These are phyloP conservation scores for Eulithis testata DNA, from an alignment of 2,888 invertebrate genomes.

Conservation along the genomic window DNA sequence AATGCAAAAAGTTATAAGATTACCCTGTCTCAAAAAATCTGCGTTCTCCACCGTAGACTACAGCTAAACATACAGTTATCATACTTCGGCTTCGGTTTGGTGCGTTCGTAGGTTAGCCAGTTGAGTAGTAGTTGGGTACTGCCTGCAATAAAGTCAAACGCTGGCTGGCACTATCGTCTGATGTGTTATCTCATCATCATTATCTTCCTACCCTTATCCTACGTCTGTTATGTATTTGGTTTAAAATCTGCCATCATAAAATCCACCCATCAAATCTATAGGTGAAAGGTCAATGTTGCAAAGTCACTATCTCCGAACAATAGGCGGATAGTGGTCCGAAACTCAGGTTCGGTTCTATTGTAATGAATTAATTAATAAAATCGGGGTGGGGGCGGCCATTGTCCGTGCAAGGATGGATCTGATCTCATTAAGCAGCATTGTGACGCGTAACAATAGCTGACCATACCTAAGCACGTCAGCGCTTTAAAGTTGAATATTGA, in stretches of 20 bases:
- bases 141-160: no score
- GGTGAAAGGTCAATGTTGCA: slow-evolving; percentile 60
- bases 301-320: slow-evolving; percentile 75
- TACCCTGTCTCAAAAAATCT: no score
- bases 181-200: no score
- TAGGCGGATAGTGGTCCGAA: slow-evolving; percentile 72
- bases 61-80: no score
- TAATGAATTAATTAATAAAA: slow-evolving; percentile 84
- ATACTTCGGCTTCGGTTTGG: no score
- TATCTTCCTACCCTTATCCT: no score
- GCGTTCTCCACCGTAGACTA: no score
- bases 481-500: slow-evolving; percentile 27
- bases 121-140: no score
- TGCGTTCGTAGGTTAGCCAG: no score
- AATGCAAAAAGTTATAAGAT: no score
- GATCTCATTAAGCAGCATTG: slow-evolving; percentile 71
- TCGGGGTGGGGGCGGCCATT: slow-evolving; percentile 74
- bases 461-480: slow-evolving; percentile 52
- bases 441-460: slow-evolving; percentile 78
- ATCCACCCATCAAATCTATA: slow-evolving; percentile 9
- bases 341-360: slow-evolving; percentile 79
- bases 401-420: slow-evolving; percentile 60
- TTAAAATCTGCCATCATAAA: slow-evolving; percentile 2
- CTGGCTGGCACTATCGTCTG: no score
- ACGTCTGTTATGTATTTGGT: no score